Evolutionary conservation across 2,888 invertebrate species (phyloP).

Genomic region (Idaea aversata): DNA sequence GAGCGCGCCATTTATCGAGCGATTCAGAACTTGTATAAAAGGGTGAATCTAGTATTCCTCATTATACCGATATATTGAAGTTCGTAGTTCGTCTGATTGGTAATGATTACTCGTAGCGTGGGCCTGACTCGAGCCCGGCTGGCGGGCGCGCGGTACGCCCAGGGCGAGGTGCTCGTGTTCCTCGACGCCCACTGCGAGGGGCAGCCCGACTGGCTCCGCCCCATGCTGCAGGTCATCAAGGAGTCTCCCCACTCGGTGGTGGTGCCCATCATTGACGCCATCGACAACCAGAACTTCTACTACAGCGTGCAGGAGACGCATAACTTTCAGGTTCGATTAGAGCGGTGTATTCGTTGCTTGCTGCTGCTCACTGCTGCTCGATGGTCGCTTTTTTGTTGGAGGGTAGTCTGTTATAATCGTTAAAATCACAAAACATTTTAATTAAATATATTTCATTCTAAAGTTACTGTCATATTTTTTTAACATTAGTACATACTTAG

Average conservation of each 20-base stretch:
- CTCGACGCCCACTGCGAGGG: conserved; percentile 96
- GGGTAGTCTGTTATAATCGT: too few relatives aligned
- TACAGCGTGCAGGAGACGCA: conserved; percentile 83
- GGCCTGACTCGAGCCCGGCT: conserved; percentile 88
- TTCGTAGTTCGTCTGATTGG: too few relatives aligned
- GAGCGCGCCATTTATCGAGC: too few relatives aligned
- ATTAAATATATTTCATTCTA: too few relatives aligned
- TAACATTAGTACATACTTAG: too few relatives aligned
- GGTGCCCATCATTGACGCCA: conserved; percentile 97
- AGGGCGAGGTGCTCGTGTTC: conserved; percentile 90
- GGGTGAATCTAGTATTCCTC: too few relatives aligned
- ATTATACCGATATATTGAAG: too few relatives aligned
- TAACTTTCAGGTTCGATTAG: conserved; percentile 61
- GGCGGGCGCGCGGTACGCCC: conserved; percentile 91
- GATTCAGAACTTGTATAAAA: too few relatives aligned
- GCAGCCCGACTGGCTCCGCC: conserved; percentile 89
- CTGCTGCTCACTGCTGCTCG: conserved; percentile 6
- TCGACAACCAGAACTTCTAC: conserved; percentile 89
- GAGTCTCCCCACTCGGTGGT: conserved; percentile 89
- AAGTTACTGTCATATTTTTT: too few relatives aligned
- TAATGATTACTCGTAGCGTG: conserved; percentile 29
- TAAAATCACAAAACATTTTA: too few relatives aligned
- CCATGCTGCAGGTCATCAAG: conserved; percentile 76
- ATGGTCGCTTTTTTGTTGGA: background rate
- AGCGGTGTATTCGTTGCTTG: background rate